A percentile compares a stretch with the other conserved stretches of the same genome.
Conservation (phyloP, 2,888 invertebrate genomes). For the Aspidiotus rigidus region DNA sequence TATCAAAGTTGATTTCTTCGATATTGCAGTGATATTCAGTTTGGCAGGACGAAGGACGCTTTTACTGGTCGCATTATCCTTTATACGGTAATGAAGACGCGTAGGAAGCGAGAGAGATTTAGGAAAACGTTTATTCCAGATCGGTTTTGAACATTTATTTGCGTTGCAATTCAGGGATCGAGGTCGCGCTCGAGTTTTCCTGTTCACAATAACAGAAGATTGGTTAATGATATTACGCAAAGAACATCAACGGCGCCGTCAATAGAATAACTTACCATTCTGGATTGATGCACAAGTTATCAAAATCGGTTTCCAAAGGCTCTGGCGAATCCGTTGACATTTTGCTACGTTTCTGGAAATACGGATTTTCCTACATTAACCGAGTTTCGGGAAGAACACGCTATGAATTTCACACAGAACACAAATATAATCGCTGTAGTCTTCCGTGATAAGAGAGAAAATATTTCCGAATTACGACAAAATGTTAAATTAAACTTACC, state of each 20-base stretch:
- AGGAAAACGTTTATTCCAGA: background rate
- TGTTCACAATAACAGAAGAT: background rate
- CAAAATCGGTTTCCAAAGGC: slow-evolving; percentile 21
- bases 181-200: slow-evolving; percentile 11
- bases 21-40: background rate
- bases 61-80: background rate
- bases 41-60: slow-evolving; percentile 1
- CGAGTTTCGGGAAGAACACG: no score
- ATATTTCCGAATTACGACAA: no score
- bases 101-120: background rate
- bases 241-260: background rate
- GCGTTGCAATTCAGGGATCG: background rate
- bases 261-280: slow-evolving; percentile 7
- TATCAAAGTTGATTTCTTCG: slow-evolving; percentile 11
- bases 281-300: slow-evolving; percentile 24
- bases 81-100: background rate
- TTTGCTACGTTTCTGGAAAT: background rate
- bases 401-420: no score
- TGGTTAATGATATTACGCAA: background rate
- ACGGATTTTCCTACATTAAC: no score
- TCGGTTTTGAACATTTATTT: background rate
- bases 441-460: no score
- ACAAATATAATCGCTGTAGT: no score
- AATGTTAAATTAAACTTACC: no score
- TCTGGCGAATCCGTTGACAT: slow-evolving; percentile 10